These are phyloP conservation scores for Syngnathoides biaculeatus DNA, from an alignment of 2,113 vertebrate genomes.

Conservation along the genomic window DNA sequence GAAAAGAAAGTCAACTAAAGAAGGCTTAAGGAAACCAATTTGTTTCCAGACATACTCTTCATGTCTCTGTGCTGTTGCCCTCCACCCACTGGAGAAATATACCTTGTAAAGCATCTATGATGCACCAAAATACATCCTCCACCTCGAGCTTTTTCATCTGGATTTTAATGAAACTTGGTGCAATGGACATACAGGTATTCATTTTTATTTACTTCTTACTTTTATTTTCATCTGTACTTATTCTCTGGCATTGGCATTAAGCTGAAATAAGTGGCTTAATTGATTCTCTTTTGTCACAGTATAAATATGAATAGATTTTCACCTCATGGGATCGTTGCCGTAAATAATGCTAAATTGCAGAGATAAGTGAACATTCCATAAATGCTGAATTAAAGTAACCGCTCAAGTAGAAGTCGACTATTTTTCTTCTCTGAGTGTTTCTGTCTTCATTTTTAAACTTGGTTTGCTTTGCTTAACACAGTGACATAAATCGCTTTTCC, in stretches of 20 bases:
- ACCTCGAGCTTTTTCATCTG: not conserved
- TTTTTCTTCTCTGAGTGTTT: not conserved
- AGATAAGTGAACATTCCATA: not conserved
- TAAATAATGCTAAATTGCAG: not conserved
- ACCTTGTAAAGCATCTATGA: not conserved
- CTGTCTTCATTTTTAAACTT: conserved; percentile 10
- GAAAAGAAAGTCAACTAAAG: not conserved
- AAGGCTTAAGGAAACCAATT: not conserved
- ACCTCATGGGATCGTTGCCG: too few relatives aligned
- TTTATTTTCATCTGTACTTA: not conserved
- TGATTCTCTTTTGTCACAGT: not conserved
- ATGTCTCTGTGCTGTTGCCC: not conserved
- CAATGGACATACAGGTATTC: not conserved
- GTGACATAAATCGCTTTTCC: conserved; percentile 20
- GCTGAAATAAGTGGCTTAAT: not conserved
- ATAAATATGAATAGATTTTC: not conserved
- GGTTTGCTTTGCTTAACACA: conserved; percentile 20
- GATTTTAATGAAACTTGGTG: not conserved
- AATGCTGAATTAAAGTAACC: not conserved
- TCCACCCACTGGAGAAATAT: not conserved
- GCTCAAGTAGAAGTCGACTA: not conserved
- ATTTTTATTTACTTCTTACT: too few relatives aligned
- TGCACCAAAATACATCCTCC: not conserved
- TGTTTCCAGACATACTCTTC: not conserved
- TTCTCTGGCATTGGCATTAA: not conserved